Base-by-base conservation (phyloP, 2,113 vertebrate species). In the Podiceps cristatus region DNA sequence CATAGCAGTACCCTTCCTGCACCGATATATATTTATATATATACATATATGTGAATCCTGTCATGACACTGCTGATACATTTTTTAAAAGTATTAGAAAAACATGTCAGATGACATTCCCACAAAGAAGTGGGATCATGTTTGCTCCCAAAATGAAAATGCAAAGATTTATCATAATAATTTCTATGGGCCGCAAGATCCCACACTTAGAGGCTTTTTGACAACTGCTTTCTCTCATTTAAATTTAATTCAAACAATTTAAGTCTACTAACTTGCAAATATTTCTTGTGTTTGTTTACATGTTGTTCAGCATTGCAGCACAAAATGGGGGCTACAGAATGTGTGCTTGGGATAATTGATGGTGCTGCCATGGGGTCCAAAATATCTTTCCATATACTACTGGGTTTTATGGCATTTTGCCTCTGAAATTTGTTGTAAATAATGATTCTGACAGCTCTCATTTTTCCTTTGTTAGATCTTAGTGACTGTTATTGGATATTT, bases 381-480 rank as follows among this genome's bases (percentile, higher is more conserved):
- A 84, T 62, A 62, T 77, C 52, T 89, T 95, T 33, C 13, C 15
- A 18, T 50, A 42, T 76, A 31, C 59, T 79, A 29, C 40, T 31
- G 14, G 47, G 27, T 6, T 95, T 86, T 94, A 68, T 91, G 42
- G 5, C 82, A 77, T 84, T 93, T 93, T 97, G 47, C 69, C 69
- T 96, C 93, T 73, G 35, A 88, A 77, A 75, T 90, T 96, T 85
- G 25, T 93, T 97, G 95, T 96, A 97, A 97, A 93, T 97, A 96
- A 94, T 86, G 56, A 92, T 92, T 90, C 66, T 80, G 64, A 96
- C 95, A 97, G 56, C 76, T 94, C 87, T 96, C 71, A 79, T 92
- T 98, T 98, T 96, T 86, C 63, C 83, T 95, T 96, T 96, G 76
- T 97, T 96, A 95, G 37, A 84, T 91, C 52, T 95, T 76, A 83